Percentiles rank a stretch among this genome's conserved stretches.
Conservation (phyloP, 1,140 invertebrate genomes). For the Battus philenor region DNA sequence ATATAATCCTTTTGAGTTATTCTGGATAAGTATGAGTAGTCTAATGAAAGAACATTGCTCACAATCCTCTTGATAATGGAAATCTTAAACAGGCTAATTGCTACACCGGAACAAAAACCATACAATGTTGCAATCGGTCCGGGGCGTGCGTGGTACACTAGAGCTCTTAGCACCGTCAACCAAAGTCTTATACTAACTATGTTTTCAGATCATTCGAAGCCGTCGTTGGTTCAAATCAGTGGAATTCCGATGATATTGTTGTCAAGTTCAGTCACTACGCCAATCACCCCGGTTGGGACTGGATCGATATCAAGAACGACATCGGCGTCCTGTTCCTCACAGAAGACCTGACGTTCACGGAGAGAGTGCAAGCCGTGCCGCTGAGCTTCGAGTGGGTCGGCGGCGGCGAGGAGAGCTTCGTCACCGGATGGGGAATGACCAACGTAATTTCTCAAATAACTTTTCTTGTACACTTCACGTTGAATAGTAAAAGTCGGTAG, state of each 20-base stretch:
- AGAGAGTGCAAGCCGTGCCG: constrained; percentile 16
- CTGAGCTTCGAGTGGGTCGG: constrained; percentile 23
- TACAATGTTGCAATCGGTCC: no score
- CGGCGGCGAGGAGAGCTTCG: constrained; percentile 14
- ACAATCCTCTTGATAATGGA: no score
- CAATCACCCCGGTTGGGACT: constrained; percentile 28
- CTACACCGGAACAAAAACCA: no score
- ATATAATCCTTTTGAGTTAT: no score
- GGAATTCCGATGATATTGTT: background rate
- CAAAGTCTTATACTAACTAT: no score
- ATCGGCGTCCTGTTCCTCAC: constrained; percentile 23
- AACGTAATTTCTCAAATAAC: constrained; percentile 21
- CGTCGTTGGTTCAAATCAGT: background rate
- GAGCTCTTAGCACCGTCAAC: no score
- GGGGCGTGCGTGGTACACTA: no score
- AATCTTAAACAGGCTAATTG: no score
- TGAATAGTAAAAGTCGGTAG: background rate
- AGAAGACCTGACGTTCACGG: constrained; percentile 15
- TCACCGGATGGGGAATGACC: constrained; percentile 34
- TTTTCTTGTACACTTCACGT: background rate
- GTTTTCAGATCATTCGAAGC: constrained; percentile 18
- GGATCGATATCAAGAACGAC: constrained; percentile 27
- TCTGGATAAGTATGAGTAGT: no score
- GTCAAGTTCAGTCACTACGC: constrained; percentile 19
- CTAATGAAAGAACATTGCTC: no score